Conservation (phyloP, 2,113 vertebrate species). For the Perca fluviatilis region DNA sequence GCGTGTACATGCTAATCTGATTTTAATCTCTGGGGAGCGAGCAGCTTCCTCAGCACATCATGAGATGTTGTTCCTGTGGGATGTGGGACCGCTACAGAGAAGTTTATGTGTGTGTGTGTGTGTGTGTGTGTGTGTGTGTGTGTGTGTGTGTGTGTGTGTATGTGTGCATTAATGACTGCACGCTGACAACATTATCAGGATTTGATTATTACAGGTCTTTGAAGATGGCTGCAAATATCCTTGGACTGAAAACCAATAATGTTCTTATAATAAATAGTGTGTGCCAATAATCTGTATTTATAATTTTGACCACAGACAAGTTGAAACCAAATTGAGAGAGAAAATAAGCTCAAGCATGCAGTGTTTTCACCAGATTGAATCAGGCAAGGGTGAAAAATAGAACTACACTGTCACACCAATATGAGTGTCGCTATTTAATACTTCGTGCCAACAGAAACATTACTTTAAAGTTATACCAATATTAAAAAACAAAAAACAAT, state of each 20-base stretch:
- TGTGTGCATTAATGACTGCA: neutral
- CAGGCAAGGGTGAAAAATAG: no score
- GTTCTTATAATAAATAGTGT: neutral
- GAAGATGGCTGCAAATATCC: neutral
- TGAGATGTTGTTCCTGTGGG: conserved; percentile 14
- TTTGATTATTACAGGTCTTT: neutral
- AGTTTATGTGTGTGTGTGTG: neutral
- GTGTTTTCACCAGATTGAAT: neutral
- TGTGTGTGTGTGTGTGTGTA: neutral
- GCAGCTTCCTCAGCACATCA: neutral
- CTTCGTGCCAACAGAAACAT: no score
- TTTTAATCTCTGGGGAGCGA: conserved; percentile 22
- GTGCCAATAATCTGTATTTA: neutral
- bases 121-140: neutral
- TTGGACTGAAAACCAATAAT: neutral
- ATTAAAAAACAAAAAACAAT: no score
- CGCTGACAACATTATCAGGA: neutral
- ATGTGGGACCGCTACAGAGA: neutral
- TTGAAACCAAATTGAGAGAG: no score
- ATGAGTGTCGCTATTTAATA: no score
- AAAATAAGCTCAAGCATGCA: no score
- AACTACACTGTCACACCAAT: no score
- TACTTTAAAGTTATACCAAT: no score
- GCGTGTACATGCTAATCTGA: conserved; percentile 32
- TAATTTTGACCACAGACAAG: neutral